Conservation (phyloP, 2,797 vertebrate species). For the Onychomys arenicola region DNA sequence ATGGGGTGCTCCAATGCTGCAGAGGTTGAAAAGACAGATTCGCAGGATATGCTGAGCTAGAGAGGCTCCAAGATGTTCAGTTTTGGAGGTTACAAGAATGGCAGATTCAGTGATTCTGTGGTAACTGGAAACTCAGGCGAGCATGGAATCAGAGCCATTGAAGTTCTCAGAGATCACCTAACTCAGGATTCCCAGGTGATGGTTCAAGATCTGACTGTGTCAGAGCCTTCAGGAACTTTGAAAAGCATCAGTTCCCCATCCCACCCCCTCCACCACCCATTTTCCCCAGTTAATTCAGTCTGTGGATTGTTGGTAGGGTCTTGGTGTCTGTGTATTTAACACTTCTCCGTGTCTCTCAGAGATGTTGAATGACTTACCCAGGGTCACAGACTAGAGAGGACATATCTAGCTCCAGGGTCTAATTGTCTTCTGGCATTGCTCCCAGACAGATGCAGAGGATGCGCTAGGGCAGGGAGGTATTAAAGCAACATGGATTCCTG, state of each 20-base stretch:
- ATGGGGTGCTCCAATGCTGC: background rate
- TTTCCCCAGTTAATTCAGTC: background rate
- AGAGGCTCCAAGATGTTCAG: background rate
- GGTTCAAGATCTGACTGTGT: background rate
- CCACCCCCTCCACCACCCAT: background rate
- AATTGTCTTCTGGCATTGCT: background rate
- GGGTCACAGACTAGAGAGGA: background rate
- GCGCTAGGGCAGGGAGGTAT: background rate
- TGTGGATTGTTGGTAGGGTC: background rate
- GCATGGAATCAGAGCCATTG: background rate
- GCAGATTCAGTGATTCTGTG: background rate
- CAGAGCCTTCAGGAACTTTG: background rate
- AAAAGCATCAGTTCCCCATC: background rate
- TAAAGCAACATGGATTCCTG: background rate
- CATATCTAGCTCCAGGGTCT: background rate
- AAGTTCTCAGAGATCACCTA: background rate
- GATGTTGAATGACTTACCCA: background rate
- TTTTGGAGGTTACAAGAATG: background rate
- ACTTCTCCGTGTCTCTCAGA: background rate
- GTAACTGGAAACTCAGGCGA: background rate
- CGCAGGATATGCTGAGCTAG: rapidly evolving
- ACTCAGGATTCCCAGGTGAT: background rate
- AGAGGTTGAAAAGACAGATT: background rate
- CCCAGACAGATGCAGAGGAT: background rate
- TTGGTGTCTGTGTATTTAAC: background rate